A percentile compares a stretch with the other conserved stretches of the same genome.
These are phyloP conservation scores for Falco naumanni DNA, from an alignment of 2,797 vertebrate genomes.

Conservation along the genomic window DNA sequence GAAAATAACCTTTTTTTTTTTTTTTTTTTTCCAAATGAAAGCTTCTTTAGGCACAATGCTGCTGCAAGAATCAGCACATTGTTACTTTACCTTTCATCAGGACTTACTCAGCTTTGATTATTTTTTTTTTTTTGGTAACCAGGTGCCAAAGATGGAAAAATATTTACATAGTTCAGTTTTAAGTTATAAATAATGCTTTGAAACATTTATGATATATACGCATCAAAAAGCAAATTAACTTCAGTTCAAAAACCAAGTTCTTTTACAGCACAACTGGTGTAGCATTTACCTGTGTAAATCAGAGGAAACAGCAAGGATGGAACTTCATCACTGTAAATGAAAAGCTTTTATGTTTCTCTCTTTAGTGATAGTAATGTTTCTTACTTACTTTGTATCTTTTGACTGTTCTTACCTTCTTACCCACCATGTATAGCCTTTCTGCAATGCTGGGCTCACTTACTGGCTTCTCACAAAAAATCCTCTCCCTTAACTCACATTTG, in stretches of 20 bases:
- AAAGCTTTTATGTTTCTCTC: background rate
- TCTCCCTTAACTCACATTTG: background rate
- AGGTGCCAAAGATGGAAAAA: background rate
- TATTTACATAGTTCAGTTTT: background rate
- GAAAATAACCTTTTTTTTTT: background rate
- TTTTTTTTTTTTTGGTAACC: background rate
- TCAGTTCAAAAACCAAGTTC: background rate
- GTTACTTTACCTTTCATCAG: background rate
- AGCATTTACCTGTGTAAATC: background rate
- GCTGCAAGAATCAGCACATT: background rate
- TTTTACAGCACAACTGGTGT: background rate
- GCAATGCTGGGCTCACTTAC: background rate
- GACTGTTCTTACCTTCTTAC: background rate
- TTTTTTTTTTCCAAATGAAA: background rate
- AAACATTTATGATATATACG: background rate
- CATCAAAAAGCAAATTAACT: background rate
- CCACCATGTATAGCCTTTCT: background rate
- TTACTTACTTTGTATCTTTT: background rate
- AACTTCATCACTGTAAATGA: background rate
- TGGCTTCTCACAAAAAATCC: background rate
- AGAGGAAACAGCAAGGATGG: background rate
- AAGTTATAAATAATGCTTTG: background rate
- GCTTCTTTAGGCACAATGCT: background rate
- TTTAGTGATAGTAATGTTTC: background rate
- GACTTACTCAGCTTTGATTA: background rate